These are phyloP conservation scores for Apodemia hepburni DNA, from an alignment of 2,888 invertebrate species.

Conservation along the genomic window DNA sequence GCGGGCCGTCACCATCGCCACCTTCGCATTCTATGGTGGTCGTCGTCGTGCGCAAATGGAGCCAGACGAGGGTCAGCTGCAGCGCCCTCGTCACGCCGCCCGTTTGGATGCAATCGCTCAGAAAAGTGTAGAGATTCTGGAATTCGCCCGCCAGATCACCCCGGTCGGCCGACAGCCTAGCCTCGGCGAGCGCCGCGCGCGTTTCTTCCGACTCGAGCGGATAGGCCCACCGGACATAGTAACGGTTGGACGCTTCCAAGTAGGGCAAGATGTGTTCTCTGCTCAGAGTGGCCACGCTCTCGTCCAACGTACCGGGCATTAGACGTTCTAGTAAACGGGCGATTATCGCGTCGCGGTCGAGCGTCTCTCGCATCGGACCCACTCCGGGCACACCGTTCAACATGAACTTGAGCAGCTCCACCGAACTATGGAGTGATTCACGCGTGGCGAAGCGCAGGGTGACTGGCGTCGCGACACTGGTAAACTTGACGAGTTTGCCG, in stretches of 20 bases:
- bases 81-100: slow-evolving; percentile 16
- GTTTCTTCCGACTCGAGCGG: too few relatives aligned
- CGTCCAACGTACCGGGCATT: slow-evolving; percentile 15
- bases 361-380: slow-evolving; percentile 7
- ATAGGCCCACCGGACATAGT: slow-evolving; percentile 2
- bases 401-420: slow-evolving; percentile 16
- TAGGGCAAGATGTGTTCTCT: slow-evolving; percentile 15
- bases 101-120: background rate
- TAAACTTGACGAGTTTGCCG: slow-evolving; percentile 14
- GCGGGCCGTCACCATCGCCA: background rate
- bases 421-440: slow-evolving; percentile 7
- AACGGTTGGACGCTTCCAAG: slow-evolving; percentile 12
- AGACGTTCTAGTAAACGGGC: slow-evolving; percentile 11
- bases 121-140: too few relatives aligned
- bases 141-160: too few relatives aligned
- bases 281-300: slow-evolving; percentile 11
- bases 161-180: too few relatives aligned
- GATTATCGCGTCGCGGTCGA: slow-evolving; percentile 14
- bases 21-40: slow-evolving; percentile 15
- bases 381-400: slow-evolving; percentile 14
- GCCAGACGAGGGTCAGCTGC: slow-evolving; percentile 16
- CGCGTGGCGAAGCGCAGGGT: slow-evolving; percentile 12
- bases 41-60: slow-evolving; percentile 13
- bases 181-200: too few relatives aligned
- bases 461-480: slow-evolving; percentile 14